Base-by-base conservation (phyloP, 2,888 invertebrate species). In the Pachliopta kotzebuea region DNA sequence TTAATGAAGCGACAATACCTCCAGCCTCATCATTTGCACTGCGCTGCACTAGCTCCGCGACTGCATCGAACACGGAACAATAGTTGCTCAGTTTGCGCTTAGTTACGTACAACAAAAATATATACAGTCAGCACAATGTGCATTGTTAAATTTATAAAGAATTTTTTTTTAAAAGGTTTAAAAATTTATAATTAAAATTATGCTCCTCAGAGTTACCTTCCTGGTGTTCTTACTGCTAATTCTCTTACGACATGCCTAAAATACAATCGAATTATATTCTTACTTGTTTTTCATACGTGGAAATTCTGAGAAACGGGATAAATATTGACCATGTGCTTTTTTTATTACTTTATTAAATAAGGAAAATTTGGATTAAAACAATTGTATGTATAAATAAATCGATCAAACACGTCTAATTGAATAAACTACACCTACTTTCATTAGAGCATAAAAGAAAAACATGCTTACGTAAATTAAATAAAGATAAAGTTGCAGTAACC, bases 1-100 rank as follows among this genome's bases (percentile, higher is more conserved):
- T 88, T 88, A 88, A 84, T 83, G 83, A 72, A 75, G 83, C 86
- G 85, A 89, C 89, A 89, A 88, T 89, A 85, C 83, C 80, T 83
- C 81, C 84, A 84, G 86, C 86, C 83, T 84, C 87, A 80, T 86
- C 87, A 89, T 86, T 85, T 85, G 84, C 78, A 75, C 71, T 67
- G 52, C 63, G 42, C 45, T 26, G 62, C 59, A 42, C 56, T 52
- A 21, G 52, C 62, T 58, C 31, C 42, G 23, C 49, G 63, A 56
- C 66, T 70, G 64, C 70, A 70, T 72, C 72, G 71, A 68, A 70
- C 71, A 70, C 67, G 67, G 72, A 73, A 75, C 73, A 73, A 72
- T 73, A 69, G 70, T 65, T 69, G 60, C 68, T 58, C 71, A 70
- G 62, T 65, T 71, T 64, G 65, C 67, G 50, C 65, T 62, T 59